Evolutionary conservation across 2,888 invertebrate genomes (phyloP).

Genomic region (Nysson spinosus): DNA sequence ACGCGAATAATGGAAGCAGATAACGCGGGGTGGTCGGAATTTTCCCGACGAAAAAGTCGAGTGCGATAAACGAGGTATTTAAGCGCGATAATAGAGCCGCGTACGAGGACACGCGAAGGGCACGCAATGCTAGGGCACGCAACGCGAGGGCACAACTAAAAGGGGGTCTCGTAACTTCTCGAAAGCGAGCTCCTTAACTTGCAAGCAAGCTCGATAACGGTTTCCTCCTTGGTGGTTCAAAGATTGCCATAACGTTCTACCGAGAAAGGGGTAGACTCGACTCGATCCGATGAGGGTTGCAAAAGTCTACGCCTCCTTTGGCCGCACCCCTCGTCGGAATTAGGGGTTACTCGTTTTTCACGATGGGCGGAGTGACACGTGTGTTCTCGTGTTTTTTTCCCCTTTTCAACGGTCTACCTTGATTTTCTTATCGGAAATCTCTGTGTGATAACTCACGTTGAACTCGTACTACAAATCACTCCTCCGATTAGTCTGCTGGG

Average conservation of each 20-base stretch:
- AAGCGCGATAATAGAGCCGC: slow-evolving; percentile 16
- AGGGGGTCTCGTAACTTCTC: slow-evolving; percentile 45
- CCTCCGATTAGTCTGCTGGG: too few species aligned
- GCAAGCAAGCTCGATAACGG: slow-evolving; percentile 59
- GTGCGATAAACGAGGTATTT: slow-evolving; percentile 46
- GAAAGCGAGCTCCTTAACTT: slow-evolving; percentile 47
- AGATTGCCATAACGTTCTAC: slow-evolving; percentile 43
- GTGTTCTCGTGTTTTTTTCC: slow-evolving; percentile 43
- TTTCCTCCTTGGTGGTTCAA: slow-evolving; percentile 39
- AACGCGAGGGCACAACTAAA: slow-evolving; percentile 56
- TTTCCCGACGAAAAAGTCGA: slow-evolving; percentile 5
- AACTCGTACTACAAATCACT: too few species aligned
- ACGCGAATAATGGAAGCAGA: too few species aligned
- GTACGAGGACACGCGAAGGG: slow-evolving; percentile 6
- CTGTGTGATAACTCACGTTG: too few species aligned
- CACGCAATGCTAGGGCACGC: slow-evolving; percentile 25
- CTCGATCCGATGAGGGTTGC: slow-evolving; percentile 41
- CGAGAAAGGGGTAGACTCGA: slow-evolving; percentile 56
- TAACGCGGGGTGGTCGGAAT: not conserved
- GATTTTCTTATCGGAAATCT: slow-evolving; percentile 47
- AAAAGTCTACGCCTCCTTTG: slow-evolving; percentile 63
- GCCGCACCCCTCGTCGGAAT: slow-evolving; percentile 52
- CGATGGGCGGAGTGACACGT: slow-evolving; percentile 18
- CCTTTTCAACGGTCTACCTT: slow-evolving; percentile 22
- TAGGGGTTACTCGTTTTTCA: slow-evolving; percentile 22